phyloP scores from a whole-genome alignment of 2,888 invertebrate species.

The Stegophylla sp. region DNA sequence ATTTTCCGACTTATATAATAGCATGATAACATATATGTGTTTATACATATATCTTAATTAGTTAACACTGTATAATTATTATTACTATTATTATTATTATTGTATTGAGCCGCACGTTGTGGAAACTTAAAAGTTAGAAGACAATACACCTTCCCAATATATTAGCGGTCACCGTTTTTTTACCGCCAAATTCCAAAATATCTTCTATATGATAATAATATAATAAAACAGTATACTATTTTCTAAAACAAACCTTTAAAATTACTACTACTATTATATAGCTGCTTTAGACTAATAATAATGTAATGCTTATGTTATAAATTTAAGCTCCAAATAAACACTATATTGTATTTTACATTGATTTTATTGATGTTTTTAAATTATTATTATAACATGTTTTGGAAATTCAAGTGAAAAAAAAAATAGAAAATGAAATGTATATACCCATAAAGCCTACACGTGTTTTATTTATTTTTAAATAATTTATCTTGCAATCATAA shows the following conservation, averaged over 20 bases:
- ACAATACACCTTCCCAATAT: background rate
- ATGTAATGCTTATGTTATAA: slow-evolving; percentile 37
- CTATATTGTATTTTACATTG: slow-evolving; percentile 41
- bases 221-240: background rate
- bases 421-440: no score
- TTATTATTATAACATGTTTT: slow-evolving; percentile 31
- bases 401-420: background rate
- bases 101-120: background rate
- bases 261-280: slow-evolving; percentile 7
- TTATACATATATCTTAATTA: background rate
- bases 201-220: background rate
- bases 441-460: no score
- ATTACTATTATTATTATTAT: background rate
- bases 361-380: slow-evolving; percentile 40
- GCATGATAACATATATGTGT: background rate
- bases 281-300: slow-evolving; percentile 37
- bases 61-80: background rate
- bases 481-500: no score
- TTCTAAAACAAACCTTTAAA: background rate
- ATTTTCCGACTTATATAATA: slow-evolving; percentile 14
- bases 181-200: background rate
- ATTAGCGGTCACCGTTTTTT: background rate
- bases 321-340: slow-evolving; percentile 35
- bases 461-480: no score
- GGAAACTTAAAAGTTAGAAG: background rate